phyloP scores from a whole-genome alignment of 1,140 invertebrate genomes.

The Psilanteris sp. region DNA sequence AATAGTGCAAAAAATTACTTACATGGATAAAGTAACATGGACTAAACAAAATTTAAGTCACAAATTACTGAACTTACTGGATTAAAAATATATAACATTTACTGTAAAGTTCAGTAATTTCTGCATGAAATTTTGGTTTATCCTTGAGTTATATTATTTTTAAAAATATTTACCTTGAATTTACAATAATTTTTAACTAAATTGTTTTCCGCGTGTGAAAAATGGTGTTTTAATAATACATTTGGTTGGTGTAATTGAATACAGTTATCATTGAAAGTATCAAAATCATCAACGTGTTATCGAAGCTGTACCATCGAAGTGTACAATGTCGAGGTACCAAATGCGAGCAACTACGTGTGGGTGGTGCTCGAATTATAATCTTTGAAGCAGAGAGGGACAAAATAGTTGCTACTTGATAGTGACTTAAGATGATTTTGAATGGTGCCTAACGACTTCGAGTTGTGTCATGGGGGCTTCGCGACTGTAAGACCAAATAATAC shows the following conservation, averaged over 20 bases:
- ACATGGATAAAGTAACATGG: no score
- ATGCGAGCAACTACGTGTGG: slow-evolving; percentile 19
- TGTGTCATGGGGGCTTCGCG: slow-evolving; percentile 72
- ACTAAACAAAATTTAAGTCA: no score
- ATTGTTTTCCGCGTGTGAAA: no score
- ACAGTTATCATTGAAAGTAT: slow-evolving; percentile 23
- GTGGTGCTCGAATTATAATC: slow-evolving; percentile 70
- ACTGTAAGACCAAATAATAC: slow-evolving; percentile 74
- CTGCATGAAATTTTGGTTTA: no score
- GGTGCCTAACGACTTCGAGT: slow-evolving; percentile 77
- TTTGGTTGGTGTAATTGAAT: slow-evolving; percentile 29
- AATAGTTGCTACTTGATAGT: slow-evolving; percentile 77
- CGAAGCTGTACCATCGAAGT: slow-evolving; percentile 26
- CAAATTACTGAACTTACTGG: no score
- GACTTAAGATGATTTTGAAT: slow-evolving; percentile 79
- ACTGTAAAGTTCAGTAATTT: no score
- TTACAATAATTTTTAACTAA: no score
- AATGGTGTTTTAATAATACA: no score
- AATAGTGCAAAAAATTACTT: no score
- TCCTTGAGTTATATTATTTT: no score
- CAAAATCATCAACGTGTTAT: slow-evolving; percentile 45
- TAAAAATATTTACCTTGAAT: no score
- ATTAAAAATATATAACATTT: no score
- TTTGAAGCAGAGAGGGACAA: slow-evolving; percentile 66
- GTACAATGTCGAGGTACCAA: slow-evolving; percentile 16